These are phyloP conservation scores for Congeria kusceri DNA, from an alignment of 2,888 invertebrate genomes.

Conservation along the genomic window DNA sequence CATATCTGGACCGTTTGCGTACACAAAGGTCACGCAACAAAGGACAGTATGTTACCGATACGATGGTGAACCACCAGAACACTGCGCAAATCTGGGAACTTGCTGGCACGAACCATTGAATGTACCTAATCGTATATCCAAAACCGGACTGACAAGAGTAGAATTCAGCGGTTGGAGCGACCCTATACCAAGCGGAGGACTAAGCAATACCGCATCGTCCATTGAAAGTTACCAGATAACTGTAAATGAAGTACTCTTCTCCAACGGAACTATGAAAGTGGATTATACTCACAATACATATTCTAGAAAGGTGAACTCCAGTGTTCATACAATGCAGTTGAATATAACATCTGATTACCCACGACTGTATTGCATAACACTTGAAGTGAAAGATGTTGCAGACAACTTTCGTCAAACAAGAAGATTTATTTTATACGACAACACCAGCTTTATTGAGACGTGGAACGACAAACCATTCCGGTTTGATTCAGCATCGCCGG, in stretches of 20 bases:
- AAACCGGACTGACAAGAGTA: background rate
- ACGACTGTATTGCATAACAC: constrained; percentile 2
- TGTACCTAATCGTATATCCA: constrained; percentile 28
- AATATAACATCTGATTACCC: constrained; percentile 31
- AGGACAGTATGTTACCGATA: constrained; percentile 28
- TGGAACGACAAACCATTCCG: constrained; percentile 17
- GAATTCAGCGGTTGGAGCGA: constrained; percentile 52
- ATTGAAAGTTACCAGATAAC: constrained; percentile 41
- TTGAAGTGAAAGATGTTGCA: constrained; percentile 51
- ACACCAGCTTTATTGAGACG: constrained; percentile 28
- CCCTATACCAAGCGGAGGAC: constrained; percentile 28
- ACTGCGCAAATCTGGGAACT: constrained; percentile 10
- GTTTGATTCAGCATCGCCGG: constrained; percentile 27
- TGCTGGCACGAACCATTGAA: constrained; percentile 33
- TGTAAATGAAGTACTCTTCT: constrained; percentile 4
- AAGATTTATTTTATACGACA: constrained; percentile 64
- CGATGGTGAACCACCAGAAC: constrained; percentile 27
- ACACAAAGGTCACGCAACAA: constrained; percentile 4
- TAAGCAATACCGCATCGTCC: constrained; percentile 18
- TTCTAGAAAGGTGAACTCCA: background rate
- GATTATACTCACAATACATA: background rate
- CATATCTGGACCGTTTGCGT: constrained; percentile 3
- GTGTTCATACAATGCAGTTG: background rate
- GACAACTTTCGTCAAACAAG: constrained; percentile 59
- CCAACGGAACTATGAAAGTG: background rate